Evolutionary conservation across 2,797 vertebrate species (phyloP), one percentile per base, ranked within the genome.

Genomic region (Clarias platycephalus): DNA sequence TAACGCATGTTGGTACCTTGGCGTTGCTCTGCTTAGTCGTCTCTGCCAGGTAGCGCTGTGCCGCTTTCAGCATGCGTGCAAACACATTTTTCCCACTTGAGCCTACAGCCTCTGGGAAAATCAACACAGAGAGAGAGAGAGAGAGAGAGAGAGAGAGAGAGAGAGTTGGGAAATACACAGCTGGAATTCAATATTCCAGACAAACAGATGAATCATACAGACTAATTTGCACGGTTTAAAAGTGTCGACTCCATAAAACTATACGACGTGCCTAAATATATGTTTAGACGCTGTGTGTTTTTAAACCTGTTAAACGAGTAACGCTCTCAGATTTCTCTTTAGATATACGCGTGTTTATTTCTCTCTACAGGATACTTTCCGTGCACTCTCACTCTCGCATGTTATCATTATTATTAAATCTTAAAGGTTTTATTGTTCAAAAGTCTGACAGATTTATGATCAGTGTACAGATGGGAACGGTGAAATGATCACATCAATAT

Each of bases 31-130:
- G 86, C 84, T 87, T 88, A 22, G 87, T 81, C 0, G 92, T 84
- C 22, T 92, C 90, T 67, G 90, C 64, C 78, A 95, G 83, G 89
- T 91, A 92, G 5, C 88, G 88, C 82, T 92, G 93, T 20, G 92
- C 93, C 58, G 92, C 72, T 22, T 85, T 90, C 84, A 94, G 70
- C 80, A 94, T 81, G 10, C 92, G 89, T 4, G 84, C 88, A 81
- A 94, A 87, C 9, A 93, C 88, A 64, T 89, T 91, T 85, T 89
- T 90, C 24, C 90, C 70, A 12, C 89, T 84, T 2, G 89, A 62
- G 9, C 87, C 85, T 37, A 76, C 58, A 26, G 90, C 81, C 58
- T 90, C 91, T 92, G 85, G 34, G 40, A 68, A 75, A 80, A 85
- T 40, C 1, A 80, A 76, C 53, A 58, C 8, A 76, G 37, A 72